A percentile compares a stretch with the other conserved stretches of the same genome.
Evolutionary conservation across 1,140 invertebrate species (phyloP).

Genomic region (Nomia melanderi): DNA sequence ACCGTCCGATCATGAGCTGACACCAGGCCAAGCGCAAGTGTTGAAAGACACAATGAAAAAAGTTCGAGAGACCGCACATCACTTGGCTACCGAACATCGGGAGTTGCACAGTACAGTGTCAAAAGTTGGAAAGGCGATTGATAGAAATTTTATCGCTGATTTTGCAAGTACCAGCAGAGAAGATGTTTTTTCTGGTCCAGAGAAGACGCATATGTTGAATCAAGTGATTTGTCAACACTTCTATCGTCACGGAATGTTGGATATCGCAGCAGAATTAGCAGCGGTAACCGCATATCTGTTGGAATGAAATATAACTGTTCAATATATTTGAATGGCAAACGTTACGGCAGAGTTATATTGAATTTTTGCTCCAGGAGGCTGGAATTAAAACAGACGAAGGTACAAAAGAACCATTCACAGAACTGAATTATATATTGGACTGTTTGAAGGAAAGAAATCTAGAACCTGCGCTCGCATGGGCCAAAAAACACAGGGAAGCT

Average conservation of each 20-base stretch:
- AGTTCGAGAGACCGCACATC: constrained; percentile 88
- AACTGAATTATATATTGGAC: constrained; percentile 92
- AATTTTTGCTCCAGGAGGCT: constrained; percentile 84
- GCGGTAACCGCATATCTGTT: constrained; percentile 74
- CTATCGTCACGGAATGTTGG: constrained; percentile 94
- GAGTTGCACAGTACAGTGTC: constrained; percentile 94
- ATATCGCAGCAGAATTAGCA: constrained; percentile 92
- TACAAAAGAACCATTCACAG: constrained; percentile 91
- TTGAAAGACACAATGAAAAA: constrained; percentile 86
- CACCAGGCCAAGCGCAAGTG: constrained; percentile 85
- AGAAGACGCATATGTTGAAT: constrained; percentile 92
- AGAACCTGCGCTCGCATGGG: constrained; percentile 91
- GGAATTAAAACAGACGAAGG: constrained; percentile 86
- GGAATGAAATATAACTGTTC: not conserved
- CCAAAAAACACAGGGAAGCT: constrained; percentile 84
- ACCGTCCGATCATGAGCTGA: constrained; percentile 84
- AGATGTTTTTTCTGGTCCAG: constrained; percentile 90
- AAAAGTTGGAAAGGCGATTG: constrained; percentile 97
- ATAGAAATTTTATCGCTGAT: constrained; percentile 95
- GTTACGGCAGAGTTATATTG: not conserved
- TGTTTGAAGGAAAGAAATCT: constrained; percentile 90
- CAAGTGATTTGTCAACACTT: constrained; percentile 98
- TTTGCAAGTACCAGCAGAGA: constrained; percentile 94
- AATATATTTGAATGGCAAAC: too few species aligned
- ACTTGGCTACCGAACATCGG: constrained; percentile 89